Conservation (phyloP, 2,888 invertebrate species). For the Theretra japonica region DNA sequence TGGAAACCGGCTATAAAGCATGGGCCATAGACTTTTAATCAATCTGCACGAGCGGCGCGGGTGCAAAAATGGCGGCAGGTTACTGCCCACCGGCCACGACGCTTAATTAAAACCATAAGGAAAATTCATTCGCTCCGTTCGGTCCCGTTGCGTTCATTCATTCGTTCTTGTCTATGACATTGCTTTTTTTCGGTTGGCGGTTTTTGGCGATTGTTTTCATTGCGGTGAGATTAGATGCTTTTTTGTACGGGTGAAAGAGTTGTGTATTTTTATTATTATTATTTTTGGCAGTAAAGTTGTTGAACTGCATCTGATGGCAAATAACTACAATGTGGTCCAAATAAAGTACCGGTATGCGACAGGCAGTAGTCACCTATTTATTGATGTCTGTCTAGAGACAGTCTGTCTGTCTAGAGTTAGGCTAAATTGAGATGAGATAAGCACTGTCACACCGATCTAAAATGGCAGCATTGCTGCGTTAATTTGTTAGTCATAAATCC, state of each 20-base stretch:
- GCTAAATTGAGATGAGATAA: too few relatives aligned
- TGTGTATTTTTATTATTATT: neutral
- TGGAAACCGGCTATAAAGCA: constrained; percentile 74
- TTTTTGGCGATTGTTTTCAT: constrained; percentile 19
- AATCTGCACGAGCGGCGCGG: constrained; percentile 82
- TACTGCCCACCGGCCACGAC: constrained; percentile 55
- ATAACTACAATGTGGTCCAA: too few relatives aligned
- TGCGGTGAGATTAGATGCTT: neutral
- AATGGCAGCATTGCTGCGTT: too few relatives aligned
- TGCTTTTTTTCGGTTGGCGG: constrained; percentile 55
- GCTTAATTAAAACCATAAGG: constrained; percentile 85
- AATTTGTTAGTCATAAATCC: too few relatives aligned
- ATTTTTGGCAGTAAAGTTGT: too few relatives aligned
- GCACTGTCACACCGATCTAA: too few relatives aligned
- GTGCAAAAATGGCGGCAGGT: constrained; percentile 81
- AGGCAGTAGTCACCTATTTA: too few relatives aligned
- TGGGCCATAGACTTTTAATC: constrained; percentile 85
- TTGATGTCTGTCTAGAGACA: too few relatives aligned
- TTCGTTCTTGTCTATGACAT: constrained; percentile 59
- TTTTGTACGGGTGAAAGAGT: neutral
- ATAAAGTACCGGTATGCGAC: too few relatives aligned
- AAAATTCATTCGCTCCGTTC: constrained; percentile 69
- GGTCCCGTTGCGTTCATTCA: constrained; percentile 32
- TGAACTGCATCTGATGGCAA: too few relatives aligned
- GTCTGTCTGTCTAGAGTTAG: too few relatives aligned